These are phyloP conservation scores for Caenorhabditis doughertyi DNA, from an alignment of 2,888 invertebrate species.

Conservation along the genomic window DNA sequence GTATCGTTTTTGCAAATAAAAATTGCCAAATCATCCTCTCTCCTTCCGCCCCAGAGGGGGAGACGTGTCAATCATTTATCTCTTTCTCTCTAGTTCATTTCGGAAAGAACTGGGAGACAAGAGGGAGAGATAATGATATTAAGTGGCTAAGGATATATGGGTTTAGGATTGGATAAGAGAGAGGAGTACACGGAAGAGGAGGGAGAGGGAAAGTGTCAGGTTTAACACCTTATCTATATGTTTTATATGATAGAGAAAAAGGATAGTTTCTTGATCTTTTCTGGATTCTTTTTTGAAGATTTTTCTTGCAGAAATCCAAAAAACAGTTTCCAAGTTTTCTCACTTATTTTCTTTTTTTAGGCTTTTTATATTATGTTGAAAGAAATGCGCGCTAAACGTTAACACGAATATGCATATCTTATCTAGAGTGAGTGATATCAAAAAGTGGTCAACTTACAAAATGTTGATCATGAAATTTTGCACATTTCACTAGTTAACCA, in stretches of 20 bases:
- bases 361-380: too few relatives aligned
- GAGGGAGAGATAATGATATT: neutral
- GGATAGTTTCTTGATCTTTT: conserved; percentile 1
- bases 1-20: conserved; percentile 12
- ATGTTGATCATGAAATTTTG: too few relatives aligned
- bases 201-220: conserved; percentile 25
- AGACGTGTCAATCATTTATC: neutral
- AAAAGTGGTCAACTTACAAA: too few relatives aligned
- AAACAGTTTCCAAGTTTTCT: too few relatives aligned
- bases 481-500: too few relatives aligned
- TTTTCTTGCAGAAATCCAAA: too few relatives aligned
- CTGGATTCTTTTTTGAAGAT: neutral
- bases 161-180: conserved; percentile 9
- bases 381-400: too few relatives aligned
- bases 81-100: conserved; percentile 6
- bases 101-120: neutral
- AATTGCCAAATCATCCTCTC: neutral
- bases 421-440: too few relatives aligned
- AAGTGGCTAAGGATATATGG: neutral
- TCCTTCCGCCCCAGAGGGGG: neutral
- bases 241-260: too few relatives aligned
- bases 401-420: too few relatives aligned
- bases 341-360: too few relatives aligned
- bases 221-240: conserved; percentile 32
- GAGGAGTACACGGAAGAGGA: neutral